Base-by-base conservation (phyloP, 1,140 invertebrate genomes). In the Anoplolepis gracilipes region DNA sequence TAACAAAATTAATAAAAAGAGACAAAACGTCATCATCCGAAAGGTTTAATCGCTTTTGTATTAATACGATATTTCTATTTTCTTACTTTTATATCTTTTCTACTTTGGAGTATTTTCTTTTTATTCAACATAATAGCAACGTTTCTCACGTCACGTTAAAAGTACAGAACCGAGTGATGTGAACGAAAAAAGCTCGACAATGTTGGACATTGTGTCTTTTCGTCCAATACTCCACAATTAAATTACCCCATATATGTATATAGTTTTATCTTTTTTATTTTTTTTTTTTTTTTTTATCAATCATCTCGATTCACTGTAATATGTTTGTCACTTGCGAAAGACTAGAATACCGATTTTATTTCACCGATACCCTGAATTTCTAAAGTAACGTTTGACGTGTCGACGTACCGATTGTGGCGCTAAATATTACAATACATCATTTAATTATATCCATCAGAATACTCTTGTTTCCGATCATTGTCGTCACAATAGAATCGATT, bases 401-500 rank as follows among this genome's bases (percentile, higher is more conserved):
- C 42, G 62, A 55, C 16, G 5, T 36, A 16, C 13, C 16, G 30
- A 53, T 55, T 69, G 33, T 67, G 19, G 22, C n/a, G n/a, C 1
- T 13, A 33, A 69, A 69, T 69, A 55, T 79, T 22, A 57, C 49
- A 33, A 57, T 42, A 81, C 4, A 19, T 22, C 69, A 30, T 53
- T 49, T 57, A 42, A 46, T 72, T 10, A 28, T 28, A 39, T 25
- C 25, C 64, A 42, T 72, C 36, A 13, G 7, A 70, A 1, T 16
- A 81, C 22, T 70, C 36, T 69, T 62, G 30, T 46, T 72, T 72
- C 30, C 65, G 67, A 22, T 42, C 25, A 30, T 59, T 1, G 7
- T 30, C 16, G 25, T 46, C 22, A 70, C 49, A 81, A 70, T 25
- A 19, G 19, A 19, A 81, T 81, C 62, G 36, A 81, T 81, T 22